phyloP scores from a whole-genome alignment of 2,888 invertebrate genomes.

The Gymnocheta viridis region DNA sequence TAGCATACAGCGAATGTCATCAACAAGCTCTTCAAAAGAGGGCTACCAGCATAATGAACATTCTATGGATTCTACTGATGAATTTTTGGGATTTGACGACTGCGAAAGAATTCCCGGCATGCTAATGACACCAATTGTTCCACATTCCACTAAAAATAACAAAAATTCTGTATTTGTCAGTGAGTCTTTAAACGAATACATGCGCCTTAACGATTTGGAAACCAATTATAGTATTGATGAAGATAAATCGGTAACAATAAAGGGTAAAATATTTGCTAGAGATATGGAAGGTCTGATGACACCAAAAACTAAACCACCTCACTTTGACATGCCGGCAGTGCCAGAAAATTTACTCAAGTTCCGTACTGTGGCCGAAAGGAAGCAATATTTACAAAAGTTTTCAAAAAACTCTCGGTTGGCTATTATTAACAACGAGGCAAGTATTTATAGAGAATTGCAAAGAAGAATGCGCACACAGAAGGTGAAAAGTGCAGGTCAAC shows the following conservation, averaged over 20 bases:
- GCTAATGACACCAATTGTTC: constrained; percentile 80
- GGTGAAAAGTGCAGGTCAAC: constrained; percentile 76
- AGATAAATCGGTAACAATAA: constrained; percentile 58
- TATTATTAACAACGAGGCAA: constrained; percentile 81
- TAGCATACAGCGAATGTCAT: constrained; percentile 2
- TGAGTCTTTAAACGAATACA: constrained; percentile 83
- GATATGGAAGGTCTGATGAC: constrained; percentile 79
- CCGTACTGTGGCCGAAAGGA: constrained; percentile 84
- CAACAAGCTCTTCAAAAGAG: constrained; percentile 13
- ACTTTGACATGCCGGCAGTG: constrained; percentile 78
- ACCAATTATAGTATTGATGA: constrained; percentile 72
- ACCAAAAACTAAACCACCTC: constrained; percentile 77
- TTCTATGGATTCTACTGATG: constrained; percentile 72
- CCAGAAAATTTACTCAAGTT: constrained; percentile 81
- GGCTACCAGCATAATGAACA: constrained; percentile 53
- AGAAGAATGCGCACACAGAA: constrained; percentile 77
- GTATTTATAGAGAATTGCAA: constrained; percentile 79
- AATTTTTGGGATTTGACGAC: constrained; percentile 80
- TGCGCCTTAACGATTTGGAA: constrained; percentile 82
- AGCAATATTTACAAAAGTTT: constrained; percentile 81
- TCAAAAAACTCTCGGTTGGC: constrained; percentile 79
- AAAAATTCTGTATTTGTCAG: constrained; percentile 82
- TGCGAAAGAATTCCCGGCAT: constrained; percentile 78
- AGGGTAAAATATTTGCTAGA: constrained; percentile 51
- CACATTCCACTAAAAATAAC: constrained; percentile 72